phyloP scores from a whole-genome alignment of 2,797 vertebrate genomes.

The Danio jaintianensis region DNA sequence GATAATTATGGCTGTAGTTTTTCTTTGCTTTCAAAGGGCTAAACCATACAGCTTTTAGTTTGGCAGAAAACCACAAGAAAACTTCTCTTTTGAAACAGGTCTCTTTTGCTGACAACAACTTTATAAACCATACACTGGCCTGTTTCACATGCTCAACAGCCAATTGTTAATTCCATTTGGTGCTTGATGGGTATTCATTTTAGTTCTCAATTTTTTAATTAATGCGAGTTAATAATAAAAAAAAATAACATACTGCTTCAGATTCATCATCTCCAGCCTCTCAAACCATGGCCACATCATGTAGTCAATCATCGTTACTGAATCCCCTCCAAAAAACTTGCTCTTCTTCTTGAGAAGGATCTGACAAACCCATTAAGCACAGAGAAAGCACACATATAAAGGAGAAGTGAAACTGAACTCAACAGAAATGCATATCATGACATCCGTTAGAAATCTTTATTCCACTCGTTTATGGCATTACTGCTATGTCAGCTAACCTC shows the following conservation, averaged over 20 bases:
- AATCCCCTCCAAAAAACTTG: constrained; percentile 84
- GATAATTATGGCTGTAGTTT: too few relatives aligned
- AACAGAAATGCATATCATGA: background rate
- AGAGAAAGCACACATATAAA: background rate
- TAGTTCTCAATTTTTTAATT: background rate
- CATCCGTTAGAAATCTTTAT: background rate
- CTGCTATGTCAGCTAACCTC: constrained; percentile 73
- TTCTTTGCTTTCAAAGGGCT: too few relatives aligned
- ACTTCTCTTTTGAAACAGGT: too few relatives aligned
- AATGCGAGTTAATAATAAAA: background rate
- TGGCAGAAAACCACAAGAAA: too few relatives aligned
- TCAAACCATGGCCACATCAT: constrained; percentile 97
- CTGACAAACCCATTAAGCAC: constrained; percentile 70
- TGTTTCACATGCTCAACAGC: too few relatives aligned
- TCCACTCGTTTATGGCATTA: background rate
- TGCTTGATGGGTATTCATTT: background rate
- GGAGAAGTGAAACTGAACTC: background rate
- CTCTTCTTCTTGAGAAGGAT: constrained; percentile 81
- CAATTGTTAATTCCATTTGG: too few relatives aligned
- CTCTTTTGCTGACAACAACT: too few relatives aligned
- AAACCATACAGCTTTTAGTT: too few relatives aligned
- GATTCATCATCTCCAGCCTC: constrained; percentile 76
- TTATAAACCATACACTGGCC: too few relatives aligned
- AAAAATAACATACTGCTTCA: constrained; percentile 69
- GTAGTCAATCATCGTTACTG: constrained; percentile 91